Base-by-base conservation (phyloP, 1,140 invertebrate genomes). In the Nasonia giraulti region DNA sequence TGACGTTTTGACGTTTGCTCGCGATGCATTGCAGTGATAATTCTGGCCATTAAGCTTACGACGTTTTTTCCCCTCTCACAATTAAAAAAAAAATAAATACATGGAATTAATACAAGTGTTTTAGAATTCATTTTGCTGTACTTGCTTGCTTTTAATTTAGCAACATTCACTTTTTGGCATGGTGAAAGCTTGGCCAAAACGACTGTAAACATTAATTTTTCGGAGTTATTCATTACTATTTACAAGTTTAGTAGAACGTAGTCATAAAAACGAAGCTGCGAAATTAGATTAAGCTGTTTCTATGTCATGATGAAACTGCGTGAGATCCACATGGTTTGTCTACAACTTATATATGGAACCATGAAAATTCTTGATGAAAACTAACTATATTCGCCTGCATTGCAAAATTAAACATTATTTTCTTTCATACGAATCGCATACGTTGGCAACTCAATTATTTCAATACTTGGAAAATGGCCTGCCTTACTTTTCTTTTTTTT, bases 301-400 rank as follows among this genome's bases (percentile, higher is more conserved):
- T 76, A 84, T 79, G 27, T 84, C 55, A 80, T 80, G 68, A 84
- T 80, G 77, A 80, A 84, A 84, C 71, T 37, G 68, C 69, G 31
- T 40, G 50, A 47, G 66, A 75, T 78, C 14, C 37, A 84, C 55
- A 80, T 74, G 76, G 68, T 80, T 74, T 80, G 47, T 66, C 11
- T 17, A 23, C 33, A 23, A 74, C 44, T 84, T 84, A 84, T 66
- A 84, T 84, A 84, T 75, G 69, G 77, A 80, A 84, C 77, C 76
- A 84, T 69, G 83, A 87, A 80, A 80, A 80, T 47, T 80, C 69
- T 84, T 69, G 47, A 82, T 81, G 73, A 83, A 76, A 84, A 84
- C 37, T 37, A 44, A 76, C 31, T 81, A 66, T 80, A 17, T 12
- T 83, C 76, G 78, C 55, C 47, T 79, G 14, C 75, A 33, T 79